A percentile compares a stretch with the other conserved stretches of the same genome.
These are phyloP conservation scores for Polypedilum pembai DNA, from an alignment of 1,140 invertebrate species.

Conservation along the genomic window DNA sequence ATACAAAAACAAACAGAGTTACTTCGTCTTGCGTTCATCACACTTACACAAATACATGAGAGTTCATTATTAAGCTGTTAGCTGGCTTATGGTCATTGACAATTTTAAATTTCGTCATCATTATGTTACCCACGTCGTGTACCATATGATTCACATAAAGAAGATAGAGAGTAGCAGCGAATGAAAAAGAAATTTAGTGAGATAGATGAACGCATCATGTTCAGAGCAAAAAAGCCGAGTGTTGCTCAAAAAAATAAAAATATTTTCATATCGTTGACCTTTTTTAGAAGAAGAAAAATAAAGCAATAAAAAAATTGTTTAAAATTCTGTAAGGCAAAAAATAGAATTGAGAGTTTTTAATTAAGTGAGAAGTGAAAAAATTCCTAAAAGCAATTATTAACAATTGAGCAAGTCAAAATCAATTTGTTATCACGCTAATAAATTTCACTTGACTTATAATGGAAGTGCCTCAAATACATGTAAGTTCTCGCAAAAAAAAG, in stretches of 20 bases:
- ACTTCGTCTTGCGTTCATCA: too few species aligned
- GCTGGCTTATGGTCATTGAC: too few species aligned
- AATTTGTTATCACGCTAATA: constrained; percentile 23
- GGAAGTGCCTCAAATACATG: constrained; percentile 2
- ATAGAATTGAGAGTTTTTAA: background rate
- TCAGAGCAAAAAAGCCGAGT: background rate
- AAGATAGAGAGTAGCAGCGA: background rate
- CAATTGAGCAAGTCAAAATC: background rate
- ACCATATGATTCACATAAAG: too few species aligned
- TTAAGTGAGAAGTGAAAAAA: background rate
- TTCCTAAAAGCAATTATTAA: background rate
- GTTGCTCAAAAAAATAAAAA: background rate
- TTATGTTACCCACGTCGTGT: too few species aligned
- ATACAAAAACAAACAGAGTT: too few species aligned
- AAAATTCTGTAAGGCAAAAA: background rate
- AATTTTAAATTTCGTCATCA: too few species aligned
- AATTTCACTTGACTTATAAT: constrained; percentile 2
- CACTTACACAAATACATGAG: too few species aligned
- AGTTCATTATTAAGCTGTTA: too few species aligned
- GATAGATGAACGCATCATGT: background rate
- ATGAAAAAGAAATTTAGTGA: background rate
- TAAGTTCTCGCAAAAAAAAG: background rate
- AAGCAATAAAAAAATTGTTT: background rate
- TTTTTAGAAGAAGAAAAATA: background rate
- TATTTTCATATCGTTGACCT: background rate